Evolutionary conservation across 2,797 vertebrate species (phyloP), one percentile per base, ranked within the genome.

Genomic region (Trematomus bernacchii): DNA sequence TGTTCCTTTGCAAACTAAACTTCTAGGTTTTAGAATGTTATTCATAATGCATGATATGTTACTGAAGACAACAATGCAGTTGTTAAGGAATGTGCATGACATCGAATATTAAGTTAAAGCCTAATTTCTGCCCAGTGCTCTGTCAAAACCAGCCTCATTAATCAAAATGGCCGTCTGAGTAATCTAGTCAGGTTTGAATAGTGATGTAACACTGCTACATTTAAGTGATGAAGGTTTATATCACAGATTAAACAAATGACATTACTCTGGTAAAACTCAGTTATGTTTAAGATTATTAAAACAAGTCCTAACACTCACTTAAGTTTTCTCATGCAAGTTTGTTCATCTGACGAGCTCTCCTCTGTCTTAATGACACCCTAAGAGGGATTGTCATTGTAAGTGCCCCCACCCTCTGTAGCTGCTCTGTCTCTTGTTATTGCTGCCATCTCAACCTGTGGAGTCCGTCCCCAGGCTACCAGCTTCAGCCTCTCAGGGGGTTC

Each of bases 161-260:
- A 85, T 92, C 88, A 92, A 91, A 92, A 92, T 93, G 88, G 89
- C 90, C 82, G 89, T 90, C 83, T 76, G 55, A 79, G 80, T 48
- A 48, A 71, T 63, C 66, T 76, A 64, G 62, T 80, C 71, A 80
- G 66, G 79, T 82, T 70, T 85, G 66, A 82, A 59, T 50, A 77
- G 83, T 85, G 85, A 88, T 85, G 79, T 84, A 83, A 75, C 53
- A 55, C 44, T 85, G 83, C 75, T 58, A 74, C 73, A 76, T 66
- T 50, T 62, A 82, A 80, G 60, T 78, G 66, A 85, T 62, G 48
- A 18, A 73, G 21, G 54, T n/a, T 30, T 27, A 27, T 6, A 58
- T 70, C 18, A 43, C 15, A 48, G 3, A 11, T 12, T 3, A 6
- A 40, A 62, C 10, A 14, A 15, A 33, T 9, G 19, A 1, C n/a